A percentile compares a stretch with the other conserved stretches of the same genome.
Evolutionary conservation across 2,113 vertebrate genomes (phyloP).

Genomic region (Stictonetta naevosa): DNA sequence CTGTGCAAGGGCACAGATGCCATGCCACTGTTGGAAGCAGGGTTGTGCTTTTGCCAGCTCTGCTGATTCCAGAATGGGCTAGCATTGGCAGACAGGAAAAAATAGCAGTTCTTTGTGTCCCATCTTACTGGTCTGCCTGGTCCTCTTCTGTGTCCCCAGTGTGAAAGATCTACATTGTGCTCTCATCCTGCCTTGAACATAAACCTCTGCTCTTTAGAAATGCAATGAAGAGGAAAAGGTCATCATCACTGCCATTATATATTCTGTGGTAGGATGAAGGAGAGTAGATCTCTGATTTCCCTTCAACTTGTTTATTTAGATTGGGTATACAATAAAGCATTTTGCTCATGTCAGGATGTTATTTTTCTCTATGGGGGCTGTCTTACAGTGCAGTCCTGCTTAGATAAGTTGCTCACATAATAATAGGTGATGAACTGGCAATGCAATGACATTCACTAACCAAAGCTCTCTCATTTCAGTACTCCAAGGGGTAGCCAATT

Average conservation of each 20-base stretch:
- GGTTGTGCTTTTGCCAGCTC: neutral
- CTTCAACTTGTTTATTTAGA: constrained; percentile 41
- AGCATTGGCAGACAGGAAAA: neutral
- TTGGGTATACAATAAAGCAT: neutral
- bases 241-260: neutral
- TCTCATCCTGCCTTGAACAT: neutral
- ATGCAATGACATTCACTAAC: constrained; percentile 19
- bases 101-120: neutral
- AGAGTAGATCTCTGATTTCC: neutral
- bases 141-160: neutral
- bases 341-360: constrained; percentile 23
- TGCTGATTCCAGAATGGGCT: neutral
- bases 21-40: accelerated
- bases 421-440: constrained; percentile 50
- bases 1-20: neutral
- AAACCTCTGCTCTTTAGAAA: constrained; percentile 1
- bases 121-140: neutral
- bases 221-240: neutral
- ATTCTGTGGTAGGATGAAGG: neutral
- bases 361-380: constrained; percentile 32
- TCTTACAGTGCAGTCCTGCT: neutral
- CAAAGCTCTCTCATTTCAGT: constrained; percentile 40
- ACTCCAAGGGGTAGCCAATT: constrained; percentile 37
- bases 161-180: neutral
- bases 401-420: neutral